Evolutionary conservation across 2,113 vertebrate genomes (phyloP).

Genomic region (Myotis yumanensis): DNA sequence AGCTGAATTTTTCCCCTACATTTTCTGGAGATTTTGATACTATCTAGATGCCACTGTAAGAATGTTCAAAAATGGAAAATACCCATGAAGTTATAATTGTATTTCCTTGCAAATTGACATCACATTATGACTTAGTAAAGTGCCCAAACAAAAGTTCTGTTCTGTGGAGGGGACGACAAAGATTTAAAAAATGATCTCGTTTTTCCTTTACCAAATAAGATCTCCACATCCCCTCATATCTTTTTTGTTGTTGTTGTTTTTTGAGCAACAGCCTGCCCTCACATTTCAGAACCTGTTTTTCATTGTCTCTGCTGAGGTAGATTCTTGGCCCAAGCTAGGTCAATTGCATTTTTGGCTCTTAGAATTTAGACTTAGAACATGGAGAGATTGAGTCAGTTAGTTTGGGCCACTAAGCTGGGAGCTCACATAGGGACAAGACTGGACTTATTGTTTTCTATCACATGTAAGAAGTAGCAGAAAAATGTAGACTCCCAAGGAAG

Average conservation of each 20-base stretch:
- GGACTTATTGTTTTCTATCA: background rate
- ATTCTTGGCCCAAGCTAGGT: background rate
- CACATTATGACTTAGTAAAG: background rate
- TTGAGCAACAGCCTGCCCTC: background rate
- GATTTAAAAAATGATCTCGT: background rate
- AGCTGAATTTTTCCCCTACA: background rate
- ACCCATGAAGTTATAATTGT: too few relatives aligned
- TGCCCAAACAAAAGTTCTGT: background rate
- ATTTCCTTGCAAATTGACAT: background rate
- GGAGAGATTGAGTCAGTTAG: background rate
- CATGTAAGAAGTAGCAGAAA: background rate
- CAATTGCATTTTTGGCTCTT: background rate
- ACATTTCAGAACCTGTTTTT: background rate
- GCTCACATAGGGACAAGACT: background rate
- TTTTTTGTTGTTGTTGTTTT: background rate
- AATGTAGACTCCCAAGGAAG: background rate
- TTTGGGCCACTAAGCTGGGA: rapidly evolving
- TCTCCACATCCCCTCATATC: too few relatives aligned
- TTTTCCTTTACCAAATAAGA: background rate
- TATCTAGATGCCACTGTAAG: rapidly evolving
- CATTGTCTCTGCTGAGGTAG: background rate
- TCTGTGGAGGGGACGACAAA: background rate
- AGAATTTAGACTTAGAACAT: background rate
- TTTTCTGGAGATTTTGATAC: background rate
- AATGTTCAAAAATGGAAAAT: background rate